A percentile compares a stretch with the other conserved stretches of the same genome.
These are phyloP conservation scores for Pseudorectes ferrugineus DNA, from an alignment of 2,113 vertebrate species.

Conservation along the genomic window DNA sequence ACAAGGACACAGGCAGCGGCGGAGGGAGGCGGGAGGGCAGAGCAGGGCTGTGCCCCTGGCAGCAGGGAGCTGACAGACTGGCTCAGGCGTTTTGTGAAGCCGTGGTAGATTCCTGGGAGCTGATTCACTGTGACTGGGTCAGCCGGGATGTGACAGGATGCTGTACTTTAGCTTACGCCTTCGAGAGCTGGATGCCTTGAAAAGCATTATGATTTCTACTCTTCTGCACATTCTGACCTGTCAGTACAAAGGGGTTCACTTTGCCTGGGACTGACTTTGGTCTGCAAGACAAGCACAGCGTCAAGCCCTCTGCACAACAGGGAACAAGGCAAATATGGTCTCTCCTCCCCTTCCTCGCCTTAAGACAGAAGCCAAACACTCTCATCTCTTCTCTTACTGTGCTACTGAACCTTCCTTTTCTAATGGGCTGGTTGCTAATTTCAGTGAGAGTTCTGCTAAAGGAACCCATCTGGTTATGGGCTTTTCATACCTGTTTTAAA, in stretches of 20 bases:
- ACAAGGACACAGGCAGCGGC: accelerated
- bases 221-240: neutral
- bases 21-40: neutral
- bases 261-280: neutral
- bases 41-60: neutral
- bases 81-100: neutral
- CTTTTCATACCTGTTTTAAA: neutral
- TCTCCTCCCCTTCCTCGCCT: neutral
- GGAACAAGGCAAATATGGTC: accelerated
- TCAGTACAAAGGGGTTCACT: neutral
- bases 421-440: neutral
- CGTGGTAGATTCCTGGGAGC: neutral
- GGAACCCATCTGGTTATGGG: neutral
- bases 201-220: neutral
- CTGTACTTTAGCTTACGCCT: neutral
- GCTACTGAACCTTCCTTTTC: neutral
- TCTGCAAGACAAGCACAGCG: neutral
- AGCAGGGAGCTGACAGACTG: neutral
- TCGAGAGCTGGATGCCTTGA: neutral
- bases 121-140: neutral
- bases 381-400: neutral
- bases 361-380: neutral
- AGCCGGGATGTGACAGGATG: neutral
- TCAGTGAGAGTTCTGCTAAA: neutral
- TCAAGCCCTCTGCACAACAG: neutral